Percentiles rank a stretch among this genome's conserved stretches.
phyloP scores from a whole-genome alignment of 2,113 vertebrate genomes.

The Bos taurus region DNA sequence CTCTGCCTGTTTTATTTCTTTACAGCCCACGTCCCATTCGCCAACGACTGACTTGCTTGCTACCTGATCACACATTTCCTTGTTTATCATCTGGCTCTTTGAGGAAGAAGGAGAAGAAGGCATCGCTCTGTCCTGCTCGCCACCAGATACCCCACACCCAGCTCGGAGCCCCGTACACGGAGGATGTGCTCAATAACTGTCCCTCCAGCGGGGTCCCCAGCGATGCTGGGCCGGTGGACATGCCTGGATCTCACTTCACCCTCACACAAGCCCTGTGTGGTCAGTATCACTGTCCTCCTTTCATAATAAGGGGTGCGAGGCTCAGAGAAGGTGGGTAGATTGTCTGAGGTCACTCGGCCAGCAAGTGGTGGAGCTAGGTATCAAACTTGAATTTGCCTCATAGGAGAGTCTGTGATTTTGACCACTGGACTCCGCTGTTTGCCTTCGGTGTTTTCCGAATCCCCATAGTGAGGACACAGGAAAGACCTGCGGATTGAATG shows the following conservation, averaged over 20 bases:
- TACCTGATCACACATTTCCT: background rate
- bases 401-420: background rate
- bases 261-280: background rate
- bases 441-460: background rate
- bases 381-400: background rate
- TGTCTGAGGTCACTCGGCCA: background rate
- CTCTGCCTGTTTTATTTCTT: background rate
- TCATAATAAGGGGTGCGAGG: background rate
- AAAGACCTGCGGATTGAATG: background rate
- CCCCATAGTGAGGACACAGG: background rate
- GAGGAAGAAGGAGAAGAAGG: background rate
- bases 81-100: background rate
- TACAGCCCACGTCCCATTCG: background rate
- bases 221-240: background rate
- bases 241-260: rapidly evolving
- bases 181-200: rapidly evolving
- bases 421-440: background rate
- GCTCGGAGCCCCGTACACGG: background rate
- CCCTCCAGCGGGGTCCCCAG: rapidly evolving
- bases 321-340: background rate
- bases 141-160: background rate
- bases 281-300: background rate
- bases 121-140: background rate
- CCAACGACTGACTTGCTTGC: background rate
- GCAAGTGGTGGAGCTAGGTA: background rate